phyloP scores from a whole-genome alignment of 2,797 vertebrate genomes.

The Poecilia wingei region DNA sequence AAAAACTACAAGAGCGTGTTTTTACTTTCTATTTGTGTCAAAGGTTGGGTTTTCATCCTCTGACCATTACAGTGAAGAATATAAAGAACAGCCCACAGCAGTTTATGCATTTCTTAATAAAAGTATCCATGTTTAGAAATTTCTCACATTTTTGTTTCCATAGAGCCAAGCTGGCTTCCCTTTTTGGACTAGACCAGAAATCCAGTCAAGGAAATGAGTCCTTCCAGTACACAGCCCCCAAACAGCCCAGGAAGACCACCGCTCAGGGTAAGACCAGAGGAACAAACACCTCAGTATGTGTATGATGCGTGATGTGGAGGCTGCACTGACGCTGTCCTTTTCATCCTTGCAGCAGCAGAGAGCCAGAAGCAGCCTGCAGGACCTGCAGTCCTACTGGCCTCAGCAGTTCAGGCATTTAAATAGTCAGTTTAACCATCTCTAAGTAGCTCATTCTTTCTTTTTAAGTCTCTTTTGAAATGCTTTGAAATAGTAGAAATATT shows the following conservation, averaged over 20 bases:
- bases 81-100: background rate
- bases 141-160: slow-evolving; percentile 4
- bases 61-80: background rate
- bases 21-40: background rate
- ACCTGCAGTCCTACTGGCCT: slow-evolving; percentile 84
- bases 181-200: slow-evolving; percentile 90
- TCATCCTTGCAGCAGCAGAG: slow-evolving; percentile 52
- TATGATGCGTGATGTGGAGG: background rate
- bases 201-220: slow-evolving; percentile 88
- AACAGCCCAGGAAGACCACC: slow-evolving; percentile 90
- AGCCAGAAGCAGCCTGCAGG: slow-evolving; percentile 79
- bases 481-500: background rate
- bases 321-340: background rate
- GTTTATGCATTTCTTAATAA: background rate
- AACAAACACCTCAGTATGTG: background rate
- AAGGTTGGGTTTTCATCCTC: background rate
- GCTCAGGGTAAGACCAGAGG: slow-evolving; percentile 75
- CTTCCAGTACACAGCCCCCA: slow-evolving; percentile 96
- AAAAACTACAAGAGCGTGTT: background rate
- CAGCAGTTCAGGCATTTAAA: slow-evolving; percentile 89
- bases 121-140: background rate
- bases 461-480: background rate
- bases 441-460: background rate
- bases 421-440: slow-evolving; percentile 82
- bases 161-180: slow-evolving; percentile 92